These are phyloP conservation scores for Columbina picui DNA, from an alignment of 2,113 vertebrate genomes.

Conservation along the genomic window DNA sequence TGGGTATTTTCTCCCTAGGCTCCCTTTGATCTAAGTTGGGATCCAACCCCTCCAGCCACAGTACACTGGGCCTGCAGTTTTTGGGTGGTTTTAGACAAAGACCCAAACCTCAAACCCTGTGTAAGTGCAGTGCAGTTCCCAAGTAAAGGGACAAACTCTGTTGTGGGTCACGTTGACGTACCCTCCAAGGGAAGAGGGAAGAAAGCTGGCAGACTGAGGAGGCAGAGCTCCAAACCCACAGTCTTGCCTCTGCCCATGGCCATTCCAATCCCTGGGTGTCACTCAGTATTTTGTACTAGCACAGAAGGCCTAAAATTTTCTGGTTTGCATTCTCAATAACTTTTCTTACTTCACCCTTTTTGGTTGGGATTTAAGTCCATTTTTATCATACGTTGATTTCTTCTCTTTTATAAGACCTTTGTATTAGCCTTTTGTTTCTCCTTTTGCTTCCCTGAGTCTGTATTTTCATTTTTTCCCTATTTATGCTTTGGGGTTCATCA, in stretches of 20 bases:
- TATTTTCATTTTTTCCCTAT: neutral
- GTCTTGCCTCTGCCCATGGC: neutral
- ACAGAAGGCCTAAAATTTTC: neutral
- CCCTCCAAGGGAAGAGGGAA: neutral
- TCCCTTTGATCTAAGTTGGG: neutral
- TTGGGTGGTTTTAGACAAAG: neutral
- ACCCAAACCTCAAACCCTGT: neutral
- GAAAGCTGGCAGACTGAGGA: neutral
- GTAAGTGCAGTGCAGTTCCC: rapidly evolving
- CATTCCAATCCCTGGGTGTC: neutral
- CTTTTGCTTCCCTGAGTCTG: neutral
- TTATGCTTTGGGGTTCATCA: neutral
- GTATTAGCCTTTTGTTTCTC: neutral
- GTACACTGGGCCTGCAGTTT: neutral
- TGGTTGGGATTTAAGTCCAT: neutral
- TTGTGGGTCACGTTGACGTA: rapidly evolving
- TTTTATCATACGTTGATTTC: neutral
- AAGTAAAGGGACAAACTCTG: neutral
- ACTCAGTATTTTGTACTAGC: neutral
- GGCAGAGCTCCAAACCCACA: neutral
- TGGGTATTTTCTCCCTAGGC: neutral
- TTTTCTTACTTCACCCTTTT: neutral
- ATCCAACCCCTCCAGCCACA: neutral
- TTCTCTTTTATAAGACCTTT: neutral
- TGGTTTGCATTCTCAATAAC: neutral